Evolutionary conservation across 1,140 invertebrate genomes (phyloP), one percentile per base, ranked within the genome.

Genomic region (Papilio polyxenes): DNA sequence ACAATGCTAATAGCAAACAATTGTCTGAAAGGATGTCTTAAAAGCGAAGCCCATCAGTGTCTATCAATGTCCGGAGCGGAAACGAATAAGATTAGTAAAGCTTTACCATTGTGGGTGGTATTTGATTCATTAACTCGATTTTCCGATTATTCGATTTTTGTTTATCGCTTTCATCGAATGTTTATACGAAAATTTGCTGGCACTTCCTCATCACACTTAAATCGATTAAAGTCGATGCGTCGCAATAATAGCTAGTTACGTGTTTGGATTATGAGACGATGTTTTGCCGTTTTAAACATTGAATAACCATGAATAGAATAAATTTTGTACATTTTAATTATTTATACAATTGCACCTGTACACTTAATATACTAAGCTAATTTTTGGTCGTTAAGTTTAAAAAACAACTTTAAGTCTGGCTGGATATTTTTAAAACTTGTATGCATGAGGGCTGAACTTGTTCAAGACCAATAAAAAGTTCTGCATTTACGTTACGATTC

Each of bases 21-120:
- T 83, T 62, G 49, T 75, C 40, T 56, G 82, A 83, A 75, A 69
- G 82, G 72, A 83, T 80, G 82, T 75, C 82, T 83, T 84, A 78
- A 86, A 84, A 87, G 82, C 82, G 75, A 31, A 83, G 84, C 85
- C 87, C 90, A 90, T 90, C 87, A 87, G 86, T 91, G 88, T 86
- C 88, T 86, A 87, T 88, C 89, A 88, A 83, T 87, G 65, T 72
- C 31, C 11, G 31, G 84, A 88, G 83, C 90, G 92, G 92, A 93
- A 90, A 87, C 83, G 86, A 85, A 85, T 87, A 88, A 89, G 86
- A 89, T 91, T 92, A 88, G 89, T 90, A 91, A 86, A 85, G 82
- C 80, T 49, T 72, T 83, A 51, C 90, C 75, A 83, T 40, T 85
- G 90, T 92, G 90, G 89, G 91, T 92, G 91, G 91, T 83, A 87